Evolutionary conservation across 2,113 vertebrate species (phyloP), one percentile per base, ranked within the genome.

Genomic region (Xenopus laevis): DNA sequence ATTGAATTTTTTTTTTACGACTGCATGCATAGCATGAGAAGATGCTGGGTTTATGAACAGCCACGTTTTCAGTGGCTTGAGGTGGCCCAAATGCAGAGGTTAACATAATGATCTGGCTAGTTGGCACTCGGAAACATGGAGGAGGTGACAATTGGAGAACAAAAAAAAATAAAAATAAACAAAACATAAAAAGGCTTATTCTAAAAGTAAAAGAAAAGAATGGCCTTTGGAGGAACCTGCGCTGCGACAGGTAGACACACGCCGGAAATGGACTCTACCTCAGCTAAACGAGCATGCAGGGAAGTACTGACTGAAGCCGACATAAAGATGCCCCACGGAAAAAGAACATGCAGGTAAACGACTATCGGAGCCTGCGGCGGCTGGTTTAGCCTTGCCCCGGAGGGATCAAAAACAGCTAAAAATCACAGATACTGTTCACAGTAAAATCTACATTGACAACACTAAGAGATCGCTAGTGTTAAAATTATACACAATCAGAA

Each of bases 401-500:
- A 89, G 87, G 90, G 92, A 93, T 90, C 92, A 87, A 69, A 74
- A 90, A 94, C 91, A 91, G 92, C 92, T 94, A 93, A 93, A 77
- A 80, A 90, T 93, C 91, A 93, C 92, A 94, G 91, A 92, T 93
- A 94, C 91, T 91, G 74, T 94, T 94, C 92, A 94, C 92, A 94
- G 92, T 93, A 94, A 94, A 93, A 90, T 93, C 92, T 94, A 94
- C 92, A 94, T 94, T 94, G 92, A 94, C 92, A 92, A 93, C 92
- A 94, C 92, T 93, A 94, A 92, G 92, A 93, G 91, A 91, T 94
- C 92, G 92, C 92, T 94, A 94, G 90, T 93, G 92, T 93, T 93
- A 93, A 94, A 94, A 94, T 93, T 93, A 93, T 94, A 93, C 92
- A 94, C 92, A 93, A 91, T 92, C 91, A 92, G 91, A 94, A 94